Evolutionary conservation across 1,140 invertebrate genomes (phyloP).

Genomic region (Microplitis demolitor): DNA sequence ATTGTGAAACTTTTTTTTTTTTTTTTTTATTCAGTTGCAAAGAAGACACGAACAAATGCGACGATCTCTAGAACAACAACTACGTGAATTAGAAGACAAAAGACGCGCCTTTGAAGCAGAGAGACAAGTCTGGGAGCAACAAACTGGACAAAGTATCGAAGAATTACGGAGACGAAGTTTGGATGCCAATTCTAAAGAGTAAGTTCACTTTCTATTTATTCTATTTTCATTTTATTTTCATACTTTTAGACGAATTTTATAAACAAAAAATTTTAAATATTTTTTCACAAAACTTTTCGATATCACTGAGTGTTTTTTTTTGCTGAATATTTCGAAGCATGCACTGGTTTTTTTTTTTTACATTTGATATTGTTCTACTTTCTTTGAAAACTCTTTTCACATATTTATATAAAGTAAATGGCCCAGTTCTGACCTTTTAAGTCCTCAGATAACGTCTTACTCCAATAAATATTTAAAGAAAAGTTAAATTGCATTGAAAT

Average conservation of each 20-base stretch:
- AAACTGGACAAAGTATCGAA: conserved; percentile 85
- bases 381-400: background rate
- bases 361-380: background rate
- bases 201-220: conserved; percentile 55
- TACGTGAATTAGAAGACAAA: conserved; percentile 89
- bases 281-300: background rate
- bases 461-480: background rate
- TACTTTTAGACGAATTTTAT: too few species aligned
- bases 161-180: conserved; percentile 81
- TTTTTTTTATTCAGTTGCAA: conserved; percentile 61
- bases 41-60: conserved; percentile 73
- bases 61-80: conserved; percentile 79
- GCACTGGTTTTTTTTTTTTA: too few species aligned
- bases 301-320: too few species aligned
- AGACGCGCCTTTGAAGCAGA: conserved; percentile 85
- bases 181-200: conserved; percentile 88
- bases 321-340: background rate
- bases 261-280: too few species aligned
- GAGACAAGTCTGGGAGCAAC: conserved; percentile 85
- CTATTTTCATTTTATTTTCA: background rate
- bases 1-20: background rate
- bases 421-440: too few species aligned
- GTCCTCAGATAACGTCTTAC: background rate
- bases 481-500: background rate
- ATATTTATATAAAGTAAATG: too few species aligned